Evolutionary conservation across 2,888 invertebrate species (phyloP).

Genomic region (Drosophila neonasuta): DNA sequence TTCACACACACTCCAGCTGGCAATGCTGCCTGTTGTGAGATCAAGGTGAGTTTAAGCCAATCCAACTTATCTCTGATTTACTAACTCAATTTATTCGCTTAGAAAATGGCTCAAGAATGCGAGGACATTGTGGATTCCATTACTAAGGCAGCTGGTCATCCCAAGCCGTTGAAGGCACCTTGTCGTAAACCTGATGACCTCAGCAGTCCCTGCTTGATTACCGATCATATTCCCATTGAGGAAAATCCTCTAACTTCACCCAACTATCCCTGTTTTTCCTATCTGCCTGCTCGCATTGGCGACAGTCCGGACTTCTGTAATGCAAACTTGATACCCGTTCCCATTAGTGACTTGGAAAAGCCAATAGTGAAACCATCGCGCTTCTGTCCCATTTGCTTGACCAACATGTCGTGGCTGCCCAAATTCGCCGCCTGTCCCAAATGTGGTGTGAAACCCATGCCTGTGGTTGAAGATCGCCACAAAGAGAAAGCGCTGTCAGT

Average conservation of each 20-base stretch:
- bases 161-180: conserved; percentile 31
- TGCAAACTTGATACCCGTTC: conserved; percentile 35
- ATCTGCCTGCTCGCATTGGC: conserved; percentile 30
- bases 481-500: conserved; percentile 69
- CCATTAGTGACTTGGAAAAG: conserved; percentile 37
- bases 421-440: conserved; percentile 82
- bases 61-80: too few species aligned
- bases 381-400: conserved; percentile 79
- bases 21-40: conserved; percentile 61
- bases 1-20: conserved; percentile 39
- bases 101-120: conserved; percentile 63
- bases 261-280: conserved; percentile 32
- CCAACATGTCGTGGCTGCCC: conserved; percentile 80
- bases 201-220: neutral
- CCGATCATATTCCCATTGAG: conserved; percentile 4
- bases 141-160: conserved; percentile 20
- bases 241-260: conserved; percentile 4
- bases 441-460: conserved; percentile 78
- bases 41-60: conserved; percentile 44
- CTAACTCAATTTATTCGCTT: neutral
- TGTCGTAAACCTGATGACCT: conserved; percentile 27
- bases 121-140: conserved; percentile 39
- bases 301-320: conserved; percentile 37
- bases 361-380: conserved; percentile 54
- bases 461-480: conserved; percentile 66